These are phyloP conservation scores for Leptinotarsa peninsularis DNA, from an alignment of 2,888 invertebrate genomes.

Conservation along the genomic window DNA sequence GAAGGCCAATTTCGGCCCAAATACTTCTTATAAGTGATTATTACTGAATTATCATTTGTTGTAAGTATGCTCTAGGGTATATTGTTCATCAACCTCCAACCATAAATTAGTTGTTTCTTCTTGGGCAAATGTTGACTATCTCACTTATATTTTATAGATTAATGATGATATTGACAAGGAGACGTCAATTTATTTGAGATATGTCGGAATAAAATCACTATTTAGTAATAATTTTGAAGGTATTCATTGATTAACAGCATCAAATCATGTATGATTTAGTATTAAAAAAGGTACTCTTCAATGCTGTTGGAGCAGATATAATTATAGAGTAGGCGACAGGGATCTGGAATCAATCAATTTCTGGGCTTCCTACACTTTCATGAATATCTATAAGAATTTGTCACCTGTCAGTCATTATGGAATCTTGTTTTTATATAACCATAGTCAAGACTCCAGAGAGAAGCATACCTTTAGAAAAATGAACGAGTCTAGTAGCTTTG, in stretches of 20 bases:
- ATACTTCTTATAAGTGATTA: too few relatives aligned
- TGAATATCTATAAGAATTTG: background rate
- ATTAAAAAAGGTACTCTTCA: background rate
- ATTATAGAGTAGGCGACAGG: conserved; percentile 4
- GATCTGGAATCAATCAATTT: background rate
- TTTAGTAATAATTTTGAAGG: background rate
- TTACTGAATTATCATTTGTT: too few relatives aligned
- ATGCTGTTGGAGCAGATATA: background rate
- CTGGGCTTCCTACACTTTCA: conserved; percentile 4
- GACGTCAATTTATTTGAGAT: conserved; percentile 9
- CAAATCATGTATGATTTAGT: background rate
- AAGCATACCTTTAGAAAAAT: too few relatives aligned
- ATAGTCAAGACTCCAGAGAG: background rate
- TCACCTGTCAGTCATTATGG: background rate
- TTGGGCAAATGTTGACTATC: background rate
- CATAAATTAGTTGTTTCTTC: background rate
- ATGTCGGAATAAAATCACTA: background rate
- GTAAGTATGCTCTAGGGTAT: too few relatives aligned
- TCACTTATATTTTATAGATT: background rate
- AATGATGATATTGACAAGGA: background rate
- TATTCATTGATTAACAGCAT: background rate
- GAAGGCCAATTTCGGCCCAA: too few relatives aligned
- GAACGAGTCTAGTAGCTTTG: too few relatives aligned
- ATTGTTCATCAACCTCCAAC: too few relatives aligned
- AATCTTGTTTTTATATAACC: background rate